Base-by-base conservation (phyloP, 2,888 invertebrate genomes). In the Pammene aurita region DNA sequence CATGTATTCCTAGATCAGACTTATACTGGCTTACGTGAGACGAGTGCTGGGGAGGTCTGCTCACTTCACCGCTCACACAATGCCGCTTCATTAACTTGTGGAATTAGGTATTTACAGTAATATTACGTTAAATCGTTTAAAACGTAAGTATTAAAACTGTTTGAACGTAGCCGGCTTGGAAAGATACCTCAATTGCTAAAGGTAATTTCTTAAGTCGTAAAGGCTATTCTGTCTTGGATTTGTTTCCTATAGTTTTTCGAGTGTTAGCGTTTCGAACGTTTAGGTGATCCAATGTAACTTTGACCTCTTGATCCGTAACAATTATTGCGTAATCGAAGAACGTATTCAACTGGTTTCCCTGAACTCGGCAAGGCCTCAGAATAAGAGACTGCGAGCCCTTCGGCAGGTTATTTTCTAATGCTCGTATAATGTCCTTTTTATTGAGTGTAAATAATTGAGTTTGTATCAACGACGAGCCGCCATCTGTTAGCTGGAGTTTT, bases 361-460 rank as follows among this genome's bases (percentile, higher is more conserved):
- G 5, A 7, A n/a, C 7, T 54, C 6, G 54, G 13, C 13, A 54
- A 34, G 34, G 34, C 0, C 5, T 26, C n/a, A 7, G 34, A 54
- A 54, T 54, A 54, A 35, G 7, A 50, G 18, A 0, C 5, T 46
- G 9, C 73, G 74, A 71, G 73, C 75, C 78, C 80, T 78, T 78
- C 76, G 74, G 83, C 84, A 81, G 84, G 82, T 83, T 85, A 88
- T 86, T 88, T 87, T 87, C 89, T 90, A 92, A 89, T 86, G 85
- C 88, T 87, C 88, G 82, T 89, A 89, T 92, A 91, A 90, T 82
- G 89, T 89, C 88, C 87, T 90, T 91, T 92, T 92, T 91, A 92
- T 92, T 87, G 90, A 90, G 92, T 92, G 92, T 92, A 92, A 92
- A 92, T 92, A 92, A 92, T 92, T 90, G 90, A 89, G 90, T 88